These are phyloP conservation scores for Lypha dubia DNA, from an alignment of 2,888 invertebrate species.

Conservation along the genomic window DNA sequence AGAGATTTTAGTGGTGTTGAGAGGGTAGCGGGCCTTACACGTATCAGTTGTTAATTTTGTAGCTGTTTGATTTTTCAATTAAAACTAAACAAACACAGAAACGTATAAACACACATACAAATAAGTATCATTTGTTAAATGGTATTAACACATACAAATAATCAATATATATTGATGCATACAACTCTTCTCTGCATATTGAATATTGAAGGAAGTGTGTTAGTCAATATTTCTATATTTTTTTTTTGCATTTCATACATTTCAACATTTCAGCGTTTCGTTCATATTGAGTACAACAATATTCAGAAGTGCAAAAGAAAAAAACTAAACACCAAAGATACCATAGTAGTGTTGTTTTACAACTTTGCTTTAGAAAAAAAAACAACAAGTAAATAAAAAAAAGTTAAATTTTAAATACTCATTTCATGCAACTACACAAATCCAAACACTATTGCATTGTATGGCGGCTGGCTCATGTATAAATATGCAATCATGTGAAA, in stretches of 20 bases:
- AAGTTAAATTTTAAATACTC: conserved; percentile 33
- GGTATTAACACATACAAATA: conserved; percentile 19
- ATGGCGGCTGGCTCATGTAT: neutral
- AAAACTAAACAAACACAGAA: conserved; percentile 1
- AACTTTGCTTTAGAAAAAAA: conserved; percentile 58
- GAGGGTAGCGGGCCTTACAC: conserved; percentile 57
- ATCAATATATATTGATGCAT: conserved; percentile 19
- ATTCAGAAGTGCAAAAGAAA: conserved; percentile 35
- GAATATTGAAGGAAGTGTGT: conserved; percentile 61
- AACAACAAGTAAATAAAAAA: conserved; percentile 13
- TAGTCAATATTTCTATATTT: conserved; percentile 36
- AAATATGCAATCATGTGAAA: conserved; percentile 70
- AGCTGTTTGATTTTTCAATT: conserved; percentile 41
- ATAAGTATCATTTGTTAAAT: conserved; percentile 47
- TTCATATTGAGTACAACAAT: conserved; percentile 59
- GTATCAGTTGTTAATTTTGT: conserved; percentile 60
- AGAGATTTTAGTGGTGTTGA: conserved; percentile 50
- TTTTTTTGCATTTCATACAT: conserved; percentile 24
- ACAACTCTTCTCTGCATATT: conserved; percentile 40
- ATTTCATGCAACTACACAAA: conserved; percentile 37
- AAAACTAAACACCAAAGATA: conserved; percentile 60
- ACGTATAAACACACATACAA: neutral
- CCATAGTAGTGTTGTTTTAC: conserved; percentile 69
- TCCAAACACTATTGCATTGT: conserved; percentile 20
- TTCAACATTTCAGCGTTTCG: conserved; percentile 14